phyloP scores from a whole-genome alignment of 1,140 invertebrate genomes.

The Arctopsyche grandis region DNA sequence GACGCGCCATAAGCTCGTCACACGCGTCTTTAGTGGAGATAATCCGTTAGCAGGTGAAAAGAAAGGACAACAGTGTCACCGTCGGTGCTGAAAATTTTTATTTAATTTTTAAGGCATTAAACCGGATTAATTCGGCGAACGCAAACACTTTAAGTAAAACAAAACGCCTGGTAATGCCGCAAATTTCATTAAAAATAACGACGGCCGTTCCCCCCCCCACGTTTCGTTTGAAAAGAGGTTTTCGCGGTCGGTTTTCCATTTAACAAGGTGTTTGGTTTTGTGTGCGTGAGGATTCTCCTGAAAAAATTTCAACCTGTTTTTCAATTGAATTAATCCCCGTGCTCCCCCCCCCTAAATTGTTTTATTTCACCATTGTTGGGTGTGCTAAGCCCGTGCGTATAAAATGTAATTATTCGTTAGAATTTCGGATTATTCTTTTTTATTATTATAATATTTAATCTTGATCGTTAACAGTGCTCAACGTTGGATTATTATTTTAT shows the following conservation, averaged over 20 bases:
- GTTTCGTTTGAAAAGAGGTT: background rate
- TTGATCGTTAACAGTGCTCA: too few species aligned
- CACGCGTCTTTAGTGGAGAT: slow-evolving; percentile 1
- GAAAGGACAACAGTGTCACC: background rate
- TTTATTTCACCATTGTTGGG: slow-evolving; percentile 8
- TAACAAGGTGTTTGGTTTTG: background rate
- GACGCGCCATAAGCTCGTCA: slow-evolving; percentile 20
- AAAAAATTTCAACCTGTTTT: slow-evolving; percentile 28
- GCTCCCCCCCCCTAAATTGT: background rate
- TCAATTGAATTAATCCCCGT: slow-evolving; percentile 31
- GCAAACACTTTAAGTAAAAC: slow-evolving; percentile 30
- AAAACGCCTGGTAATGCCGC: slow-evolving; percentile 28
- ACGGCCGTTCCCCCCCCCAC: background rate
- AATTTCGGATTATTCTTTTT: too few species aligned
- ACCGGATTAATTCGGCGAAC: slow-evolving; percentile 4
- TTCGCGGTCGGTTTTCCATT: slow-evolving; percentile 15
- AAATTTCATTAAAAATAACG: slow-evolving; percentile 39
- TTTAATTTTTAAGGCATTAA: slow-evolving; percentile 35
- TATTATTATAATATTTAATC: too few species aligned
- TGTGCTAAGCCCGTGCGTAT: background rate
- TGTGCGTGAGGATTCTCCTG: background rate
- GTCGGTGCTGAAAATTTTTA: background rate
- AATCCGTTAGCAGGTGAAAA: slow-evolving; percentile 12
- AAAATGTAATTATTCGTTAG: slow-evolving; percentile 18
- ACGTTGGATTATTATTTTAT: too few species aligned